Conservation (phyloP, 1,140 invertebrate species). For the Pararge aegeria region DNA sequence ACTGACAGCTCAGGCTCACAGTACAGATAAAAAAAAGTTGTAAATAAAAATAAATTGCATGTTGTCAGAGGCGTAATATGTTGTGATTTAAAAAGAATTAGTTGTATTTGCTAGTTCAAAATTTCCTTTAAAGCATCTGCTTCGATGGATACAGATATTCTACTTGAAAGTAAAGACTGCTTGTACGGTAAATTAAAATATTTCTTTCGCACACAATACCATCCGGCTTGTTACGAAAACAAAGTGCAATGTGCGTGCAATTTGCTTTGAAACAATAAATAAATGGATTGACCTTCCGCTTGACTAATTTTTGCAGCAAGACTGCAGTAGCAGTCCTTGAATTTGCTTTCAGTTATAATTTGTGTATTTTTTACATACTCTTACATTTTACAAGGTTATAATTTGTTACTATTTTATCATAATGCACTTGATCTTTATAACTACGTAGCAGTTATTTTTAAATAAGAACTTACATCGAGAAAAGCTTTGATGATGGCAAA, state of each 20-base stretch:
- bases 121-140: conserved; percentile 10
- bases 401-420: conserved; percentile 1
- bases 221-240: conserved; percentile 47
- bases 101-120: not conserved
- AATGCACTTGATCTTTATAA: not conserved
- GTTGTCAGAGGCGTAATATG: conserved; percentile 18
- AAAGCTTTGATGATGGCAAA: not conserved
- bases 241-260: conserved; percentile 34
- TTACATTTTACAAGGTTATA: conserved; percentile 17
- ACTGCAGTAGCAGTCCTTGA: conserved; percentile 23
- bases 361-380: conserved; percentile 9
- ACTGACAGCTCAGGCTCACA: not conserved
- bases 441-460: not conserved
- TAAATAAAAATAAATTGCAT: conserved; percentile 20
- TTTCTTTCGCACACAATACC: conserved; percentile 24
- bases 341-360: conserved; percentile 27
- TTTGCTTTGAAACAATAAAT: conserved; percentile 24
- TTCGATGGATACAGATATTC: conserved; percentile 67
- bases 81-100: conserved; percentile 20
- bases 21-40: not conserved
- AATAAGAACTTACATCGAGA: not conserved
- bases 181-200: conserved; percentile 58
- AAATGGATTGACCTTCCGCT: conserved; percentile 31
- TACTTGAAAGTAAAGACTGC: conserved; percentile 55
- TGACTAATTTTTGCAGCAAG: conserved; percentile 27